Base-by-base conservation (phyloP, 2,797 vertebrate species). In the Bufotes viridis region DNA sequence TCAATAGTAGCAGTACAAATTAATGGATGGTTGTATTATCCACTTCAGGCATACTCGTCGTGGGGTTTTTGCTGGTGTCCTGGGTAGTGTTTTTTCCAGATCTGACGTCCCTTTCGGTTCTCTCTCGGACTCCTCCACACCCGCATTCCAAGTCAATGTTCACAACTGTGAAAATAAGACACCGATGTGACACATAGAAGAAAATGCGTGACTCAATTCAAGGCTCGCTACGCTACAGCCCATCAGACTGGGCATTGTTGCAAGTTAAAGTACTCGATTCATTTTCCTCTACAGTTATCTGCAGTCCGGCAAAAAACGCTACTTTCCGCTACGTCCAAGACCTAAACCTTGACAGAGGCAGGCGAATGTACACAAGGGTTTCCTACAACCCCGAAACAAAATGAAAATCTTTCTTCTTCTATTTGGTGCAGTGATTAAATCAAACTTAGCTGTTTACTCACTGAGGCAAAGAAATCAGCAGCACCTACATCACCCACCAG, bases 151-250 rank as follows among this genome's bases (percentile, higher is more conserved):
- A 75, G 85, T 91, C 87, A 49, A 86, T 85, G 87, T 88, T 94
- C 93, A 94, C 92, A 94, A 92, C 94, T 94, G 92, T 76, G 93
- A 93, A 86, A 86, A 91, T 20, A 87, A 87, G 89, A 91, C 88
- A 90, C 26, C 63, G 91, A 92, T 61, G 91, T 91, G 91, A 91
- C 90, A 85, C 89, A 90, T 86, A 83, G 67, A n/a, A 88, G 88
- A 85, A 74, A 78, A 26, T 49, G 81, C 82, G 84, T 90, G 90
- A 92, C 80, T 65, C 91, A 90, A 58, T 81, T 42, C 55, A 53
- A 82, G 9, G 34, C 78, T 69, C 29, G n/a, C 29, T 78, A 53
- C 49, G 1, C 34, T 24, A 82, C 17, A 81, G 42, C 20, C 18
- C 15, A 78, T 55, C 51, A 14, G 42, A 51, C 49, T 15, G 11